Conservation (phyloP, 2,113 vertebrate genomes). For the Salminus brasiliensis region DNA sequence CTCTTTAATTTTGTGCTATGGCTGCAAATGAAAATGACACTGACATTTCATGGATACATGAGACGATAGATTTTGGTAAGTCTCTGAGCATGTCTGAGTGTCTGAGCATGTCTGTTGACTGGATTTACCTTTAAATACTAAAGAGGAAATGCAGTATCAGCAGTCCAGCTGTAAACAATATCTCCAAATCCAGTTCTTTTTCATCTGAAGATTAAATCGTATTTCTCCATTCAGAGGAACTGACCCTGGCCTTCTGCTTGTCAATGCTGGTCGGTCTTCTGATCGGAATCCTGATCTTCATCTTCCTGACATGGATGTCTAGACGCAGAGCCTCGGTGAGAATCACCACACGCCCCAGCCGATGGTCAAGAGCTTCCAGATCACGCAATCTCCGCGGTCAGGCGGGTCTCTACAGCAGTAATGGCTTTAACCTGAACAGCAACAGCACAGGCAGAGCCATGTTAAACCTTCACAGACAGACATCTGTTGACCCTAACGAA, state of each 20-base stretch:
- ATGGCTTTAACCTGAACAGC: constrained; percentile 80
- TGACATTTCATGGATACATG: constrained; percentile 67
- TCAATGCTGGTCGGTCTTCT: constrained; percentile 88
- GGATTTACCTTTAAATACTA: not conserved
- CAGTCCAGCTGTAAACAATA: not conserved
- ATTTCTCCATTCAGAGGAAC: constrained; percentile 76
- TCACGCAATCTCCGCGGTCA: constrained; percentile 66
- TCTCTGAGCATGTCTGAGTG: constrained; percentile 25
- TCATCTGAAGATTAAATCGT: not conserved
- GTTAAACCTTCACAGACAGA: constrained; percentile 87
- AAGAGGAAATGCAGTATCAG: not conserved
- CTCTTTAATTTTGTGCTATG: constrained; percentile 69
- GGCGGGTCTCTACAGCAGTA: constrained; percentile 87
- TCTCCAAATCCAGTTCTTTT: not conserved
- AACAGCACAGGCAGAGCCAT: constrained; percentile 77
- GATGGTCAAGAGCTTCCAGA: constrained; percentile 62
- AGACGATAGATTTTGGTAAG: constrained; percentile 73
- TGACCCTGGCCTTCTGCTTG: constrained; percentile 89
- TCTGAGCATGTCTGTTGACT: not conserved
- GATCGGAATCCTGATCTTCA: constrained; percentile 87
- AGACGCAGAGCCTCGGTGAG: constrained; percentile 83
- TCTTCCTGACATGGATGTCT: constrained; percentile 85
- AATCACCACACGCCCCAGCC: constrained; percentile 82
- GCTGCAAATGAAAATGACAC: constrained; percentile 75
- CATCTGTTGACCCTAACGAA: constrained; percentile 87